Base-by-base conservation (phyloP, 1,140 invertebrate genomes). In the Cataglyphis hispanica region DNA sequence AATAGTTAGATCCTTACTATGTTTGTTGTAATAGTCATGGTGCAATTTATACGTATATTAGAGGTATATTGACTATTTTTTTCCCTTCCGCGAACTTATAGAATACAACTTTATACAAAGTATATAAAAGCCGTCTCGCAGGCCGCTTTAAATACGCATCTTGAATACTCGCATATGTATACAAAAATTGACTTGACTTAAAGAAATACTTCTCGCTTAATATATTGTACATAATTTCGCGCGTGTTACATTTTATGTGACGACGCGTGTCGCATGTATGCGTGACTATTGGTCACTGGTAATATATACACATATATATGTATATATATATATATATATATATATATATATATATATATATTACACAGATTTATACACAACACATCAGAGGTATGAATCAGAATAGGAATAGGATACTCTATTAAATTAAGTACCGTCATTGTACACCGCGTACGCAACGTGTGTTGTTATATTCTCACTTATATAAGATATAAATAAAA, bases 1-100 rank as follows among this genome's bases (percentile, higher is more conserved):
- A 93, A 91, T 93, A 93, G 93, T 92, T 92, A 93, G 86, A 56
- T 89, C 93, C 91, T 87, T 91, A 91, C 92, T 91, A 83, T 92
- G 86, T 87, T 69, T 78, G 91, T 92, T 88, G 10, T 66, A 75
- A 56, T 50, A 93, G 91, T 92, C 89, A 92, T 91, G 86, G 85
- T 92, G 89, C 84, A 93, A 92, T 91, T 92, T 91, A 91, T 83
- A 92, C 76, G 89, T 78, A 87, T 91, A 92, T 85, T 92, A 92
- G 93, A 95, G 93, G 92, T 93, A 93, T 91, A 94, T 91, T 95
- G 94, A 95, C 94, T 95, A 94, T 94, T 93, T 89, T 43, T 50
- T 90, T 91, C 67, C 91, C 89, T 91, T 89, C 90, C 86, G 16
- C 46, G 89, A 91, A 76, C 63, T 91, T 90, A 93, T 85, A 92